Evolutionary conservation across 2,888 invertebrate species (phyloP), one percentile per base, ranked within the genome.

Genomic region (Drosophila niveifrons): DNA sequence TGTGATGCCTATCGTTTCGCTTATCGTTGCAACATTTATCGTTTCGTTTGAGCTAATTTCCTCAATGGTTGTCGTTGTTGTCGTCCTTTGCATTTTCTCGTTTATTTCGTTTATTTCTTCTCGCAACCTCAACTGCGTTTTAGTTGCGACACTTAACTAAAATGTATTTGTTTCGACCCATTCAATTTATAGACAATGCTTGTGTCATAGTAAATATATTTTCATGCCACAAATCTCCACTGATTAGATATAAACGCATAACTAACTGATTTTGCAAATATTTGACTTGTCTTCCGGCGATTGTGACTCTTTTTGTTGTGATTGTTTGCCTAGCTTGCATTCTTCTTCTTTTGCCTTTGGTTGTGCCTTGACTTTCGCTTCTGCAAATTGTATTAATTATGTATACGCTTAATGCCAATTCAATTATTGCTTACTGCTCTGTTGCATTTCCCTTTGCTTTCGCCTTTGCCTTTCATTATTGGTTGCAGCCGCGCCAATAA

Each of bases 141-240:
- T 83, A 67, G 58, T 56, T 64, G 9, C 18, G 56, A n/a, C 47
- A 58, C 43, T 61, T 55, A 70, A 82, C 82, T 82, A 78, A 82
- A 75, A 46, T 50, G 50, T 11, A 41, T 50, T 28, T 36, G 29
- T 50, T 65, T 31, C 67, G 13, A 52, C 47, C 75, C 61, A 61
- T 41, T 43, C 67, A 72, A 75, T 82, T 85, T 82, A 82, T 82
- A 82, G 71, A 51, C 72, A 65, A 44, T 56, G 82, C 85, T 82
- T 85, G 82, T 85, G 82, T 82, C 82, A 82, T 85, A 51, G 65
- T 64, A 80, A 80, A 82, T 85, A 34, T 82, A 82, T 82, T 85
- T 82, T 82, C 62, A 80, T 80, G 52, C 80, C 52, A 47, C 77
- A 85, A 85, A 78, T 80, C 83, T 80, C 72, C 66, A 73, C 48